Percentiles rank a stretch among this genome's conserved stretches.
phyloP scores from a whole-genome alignment of 2,888 invertebrate genomes.

The Coelopa pilipes region DNA sequence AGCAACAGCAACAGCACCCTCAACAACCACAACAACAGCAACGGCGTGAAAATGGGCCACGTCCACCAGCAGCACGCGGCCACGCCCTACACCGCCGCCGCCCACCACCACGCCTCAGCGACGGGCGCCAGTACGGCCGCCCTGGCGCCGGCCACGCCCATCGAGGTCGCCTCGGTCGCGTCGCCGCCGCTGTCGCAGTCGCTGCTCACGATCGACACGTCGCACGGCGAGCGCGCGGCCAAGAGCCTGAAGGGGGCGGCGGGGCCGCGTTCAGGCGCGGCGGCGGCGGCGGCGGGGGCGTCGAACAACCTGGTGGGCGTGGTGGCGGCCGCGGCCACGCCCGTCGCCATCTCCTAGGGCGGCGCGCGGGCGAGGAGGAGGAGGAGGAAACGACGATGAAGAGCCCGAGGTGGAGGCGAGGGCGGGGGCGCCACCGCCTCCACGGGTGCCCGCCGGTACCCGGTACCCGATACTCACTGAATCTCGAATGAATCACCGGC shows the following conservation, averaged over 20 bases:
- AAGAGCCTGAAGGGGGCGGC: slow-evolving; percentile 18
- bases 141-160: slow-evolving; percentile 32
- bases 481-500: slow-evolving; percentile 28
- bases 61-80: slow-evolving; percentile 27
- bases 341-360: slow-evolving; percentile 35
- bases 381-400: too few relatives aligned
- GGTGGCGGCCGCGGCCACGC: slow-evolving; percentile 1
- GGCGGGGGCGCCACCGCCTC: too few relatives aligned
- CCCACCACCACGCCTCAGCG: slow-evolving; percentile 39
- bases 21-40: slow-evolving; percentile 19
- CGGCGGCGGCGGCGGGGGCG: slow-evolving; percentile 7
- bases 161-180: too few relatives aligned
- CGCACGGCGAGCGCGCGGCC: slow-evolving; percentile 31
- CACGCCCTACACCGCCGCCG: background rate
- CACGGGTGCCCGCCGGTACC: too few relatives aligned
- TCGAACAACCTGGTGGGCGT: background rate
- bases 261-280: slow-evolving; percentile 25
- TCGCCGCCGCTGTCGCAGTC: slow-evolving; percentile 37
- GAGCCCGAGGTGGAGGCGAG: too few relatives aligned
- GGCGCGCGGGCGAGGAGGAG: background rate
- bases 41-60: background rate
- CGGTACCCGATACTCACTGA: background rate
- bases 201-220: slow-evolving; percentile 51
- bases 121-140: slow-evolving; percentile 2
- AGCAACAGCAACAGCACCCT: slow-evolving; percentile 27